Percentiles rank a stretch among this genome's conserved stretches.
Evolutionary conservation across 2,888 invertebrate genomes (phyloP).

Genomic region (Oasisia sp.): DNA sequence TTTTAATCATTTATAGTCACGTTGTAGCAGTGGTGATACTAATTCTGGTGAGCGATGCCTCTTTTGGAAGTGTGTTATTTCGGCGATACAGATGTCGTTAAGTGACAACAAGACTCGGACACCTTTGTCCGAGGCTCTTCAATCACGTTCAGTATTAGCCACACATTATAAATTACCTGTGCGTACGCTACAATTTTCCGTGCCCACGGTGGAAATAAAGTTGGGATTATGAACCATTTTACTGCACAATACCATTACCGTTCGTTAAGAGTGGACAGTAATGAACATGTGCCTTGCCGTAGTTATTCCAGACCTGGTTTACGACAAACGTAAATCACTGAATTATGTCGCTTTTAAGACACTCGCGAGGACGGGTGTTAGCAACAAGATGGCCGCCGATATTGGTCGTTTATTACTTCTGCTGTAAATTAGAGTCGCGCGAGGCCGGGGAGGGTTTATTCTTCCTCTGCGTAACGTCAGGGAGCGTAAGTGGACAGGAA

Average conservation of each 20-base stretch:
- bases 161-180: neutral
- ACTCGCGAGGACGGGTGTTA: neutral
- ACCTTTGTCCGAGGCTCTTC: neutral
- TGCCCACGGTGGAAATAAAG: neutral
- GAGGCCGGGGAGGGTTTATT: neutral
- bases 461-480: neutral
- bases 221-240: constrained; percentile 11
- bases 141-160: neutral
- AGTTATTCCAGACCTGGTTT: neutral
- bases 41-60: no score
- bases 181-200: neutral
- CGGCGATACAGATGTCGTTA: neutral
- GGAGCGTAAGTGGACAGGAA: neutral
- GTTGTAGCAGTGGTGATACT: no score
- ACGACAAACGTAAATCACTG: constrained; percentile 8
- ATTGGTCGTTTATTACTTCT: neutral
- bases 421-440: neutral
- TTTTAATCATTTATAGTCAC: no score
- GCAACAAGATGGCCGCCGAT: neutral
- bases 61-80: no score
- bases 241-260: constrained; percentile 17
- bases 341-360: neutral
- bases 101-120: neutral
- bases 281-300: neutral
- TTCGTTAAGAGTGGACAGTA: neutral